Evolutionary conservation across 2,888 invertebrate species (phyloP), one percentile per base, ranked within the genome.

Genomic region (Pristionchus fissidentatus): DNA sequence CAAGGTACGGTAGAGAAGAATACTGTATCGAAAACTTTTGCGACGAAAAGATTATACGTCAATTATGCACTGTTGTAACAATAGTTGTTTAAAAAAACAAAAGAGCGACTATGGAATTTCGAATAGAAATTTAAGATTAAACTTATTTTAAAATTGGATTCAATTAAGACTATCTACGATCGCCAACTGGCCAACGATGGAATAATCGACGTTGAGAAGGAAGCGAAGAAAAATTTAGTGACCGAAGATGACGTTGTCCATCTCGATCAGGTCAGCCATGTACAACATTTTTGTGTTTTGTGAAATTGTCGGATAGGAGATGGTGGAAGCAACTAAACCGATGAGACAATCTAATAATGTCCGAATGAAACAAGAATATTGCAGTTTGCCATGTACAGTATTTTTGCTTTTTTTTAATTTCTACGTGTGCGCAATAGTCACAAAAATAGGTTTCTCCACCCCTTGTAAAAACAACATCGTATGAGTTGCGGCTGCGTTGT

Each of bases 131-230:
- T 13, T 4, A 26, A 7, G 35, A n/a, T 62, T 10, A 62, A 32
- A 13, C 15, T 41, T 32, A 35, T 38, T 22, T 15, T 7, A 70
- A n/a, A 41, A 38, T 35, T 3, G 35, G 38, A 70, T 3, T 22
- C 4, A 3, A 19, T 4, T 13, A 4, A 32, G 0, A 57, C 0
- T 32, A 38, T 86, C 57, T 85, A 70, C 55, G 84, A 85, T 46
- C 84, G 84, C 41, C 86, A 86, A 62, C 49, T 66, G 75, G 49
- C 60, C 5, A 49, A 85, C 3, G 86, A 85, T 15, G 86, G 86
- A 8, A 85, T 86, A 26, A 86, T 86, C 73, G 86, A 86, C 49
- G 38, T 85, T 46, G 86, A 86, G 70, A 83, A 84, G 32, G 86
- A 86, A 49, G n/a, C 83, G 35, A 85, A 84, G 77, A 85, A 70